phyloP scores from a whole-genome alignment of 1,140 invertebrate species.

The Drosophila sulfurigaster region DNA sequence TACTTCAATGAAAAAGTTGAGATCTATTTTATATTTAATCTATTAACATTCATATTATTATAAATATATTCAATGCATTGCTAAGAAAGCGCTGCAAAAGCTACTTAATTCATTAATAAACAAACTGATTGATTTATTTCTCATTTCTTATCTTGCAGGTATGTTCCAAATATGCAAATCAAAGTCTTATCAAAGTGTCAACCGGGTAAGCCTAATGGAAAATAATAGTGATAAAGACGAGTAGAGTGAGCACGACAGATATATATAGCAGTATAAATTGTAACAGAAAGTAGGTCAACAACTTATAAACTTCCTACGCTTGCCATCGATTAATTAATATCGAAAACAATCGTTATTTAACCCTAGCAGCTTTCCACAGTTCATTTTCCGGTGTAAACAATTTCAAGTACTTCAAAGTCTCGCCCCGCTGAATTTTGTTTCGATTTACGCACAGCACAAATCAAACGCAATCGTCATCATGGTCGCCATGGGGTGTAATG shows the following conservation, averaged over 20 bases:
- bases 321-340: conserved; percentile 7
- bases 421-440: conserved; percentile 35
- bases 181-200: conserved; percentile 43
- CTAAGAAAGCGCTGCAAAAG: no score
- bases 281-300: conserved; percentile 26
- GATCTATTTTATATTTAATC: no score
- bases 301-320: conserved; percentile 21
- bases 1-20: no score
- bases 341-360: conserved; percentile 15
- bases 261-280: conserved; percentile 1
- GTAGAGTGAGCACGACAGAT: conserved; percentile 1
- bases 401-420: conserved; percentile 2
- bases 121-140: conserved; percentile 35
- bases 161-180: conserved; percentile 41
- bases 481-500: conserved; percentile 34
- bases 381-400: conserved; percentile 36
- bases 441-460: conserved; percentile 44
- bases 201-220: conserved; percentile 51
- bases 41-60: no score
- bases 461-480: conserved; percentile 35
- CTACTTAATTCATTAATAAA: conserved; percentile 16
- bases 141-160: conserved; percentile 45
- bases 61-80: no score
- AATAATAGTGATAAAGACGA: conserved; percentile 9
- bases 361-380: neutral